Evolutionary conservation across 1,140 invertebrate genomes (phyloP).

Genomic region (Sarcophaga peregrina): DNA sequence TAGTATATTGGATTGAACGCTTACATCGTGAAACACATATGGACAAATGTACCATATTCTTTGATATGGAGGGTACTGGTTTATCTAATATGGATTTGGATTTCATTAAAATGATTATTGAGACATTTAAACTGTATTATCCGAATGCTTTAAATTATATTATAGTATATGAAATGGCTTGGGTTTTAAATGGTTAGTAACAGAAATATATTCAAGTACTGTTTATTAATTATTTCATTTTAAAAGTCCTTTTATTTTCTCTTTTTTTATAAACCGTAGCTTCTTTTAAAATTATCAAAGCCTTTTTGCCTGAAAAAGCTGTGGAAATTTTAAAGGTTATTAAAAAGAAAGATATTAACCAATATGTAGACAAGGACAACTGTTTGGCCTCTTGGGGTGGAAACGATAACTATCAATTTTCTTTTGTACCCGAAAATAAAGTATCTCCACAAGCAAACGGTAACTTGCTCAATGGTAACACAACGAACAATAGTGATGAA

Average conservation of each 20-base stretch:
- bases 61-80: constrained; percentile 89
- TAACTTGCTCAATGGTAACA: constrained; percentile 2
- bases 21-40: constrained; percentile 82
- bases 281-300: constrained; percentile 92
- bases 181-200: constrained; percentile 85
- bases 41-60: constrained; percentile 84
- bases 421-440: constrained; percentile 71
- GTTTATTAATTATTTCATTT: constrained; percentile 1
- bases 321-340: constrained; percentile 92
- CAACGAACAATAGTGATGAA: background rate
- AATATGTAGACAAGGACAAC: constrained; percentile 81
- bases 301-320: constrained; percentile 87
- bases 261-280: constrained; percentile 71
- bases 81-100: constrained; percentile 90
- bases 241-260: constrained; percentile 26
- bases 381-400: constrained; percentile 87
- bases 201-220: background rate
- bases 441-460: background rate
- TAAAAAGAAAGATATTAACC: constrained; percentile 79
- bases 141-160: constrained; percentile 92
- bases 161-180: constrained; percentile 93
- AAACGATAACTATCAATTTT: constrained; percentile 78
- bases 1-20: constrained; percentile 91
- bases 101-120: constrained; percentile 85
- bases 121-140: constrained; percentile 89